These are phyloP conservation scores for Rattus rattus DNA, from an alignment of 2,113 vertebrate species.

Conservation along the genomic window DNA sequence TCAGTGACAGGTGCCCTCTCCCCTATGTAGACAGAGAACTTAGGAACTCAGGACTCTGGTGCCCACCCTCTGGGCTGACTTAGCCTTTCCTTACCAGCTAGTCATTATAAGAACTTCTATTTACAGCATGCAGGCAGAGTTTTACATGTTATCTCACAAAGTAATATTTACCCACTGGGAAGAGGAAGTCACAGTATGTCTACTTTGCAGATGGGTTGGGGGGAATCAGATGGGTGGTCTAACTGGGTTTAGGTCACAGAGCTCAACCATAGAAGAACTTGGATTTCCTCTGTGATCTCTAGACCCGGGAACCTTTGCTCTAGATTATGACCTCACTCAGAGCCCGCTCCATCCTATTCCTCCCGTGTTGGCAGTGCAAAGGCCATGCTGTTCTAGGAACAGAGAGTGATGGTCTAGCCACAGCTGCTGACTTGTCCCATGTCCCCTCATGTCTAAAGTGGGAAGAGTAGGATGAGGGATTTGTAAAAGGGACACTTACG, in stretches of 20 bases:
- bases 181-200: background rate
- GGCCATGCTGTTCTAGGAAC: accelerated
- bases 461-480: background rate
- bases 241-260: background rate
- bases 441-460: accelerated
- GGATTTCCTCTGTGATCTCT: background rate
- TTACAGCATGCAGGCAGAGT: too few species aligned
- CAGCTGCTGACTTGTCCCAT: accelerated
- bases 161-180: background rate
- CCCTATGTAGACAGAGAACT: too few species aligned
- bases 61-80: background rate
- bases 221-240: background rate
- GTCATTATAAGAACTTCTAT: background rate
- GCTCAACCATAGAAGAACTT: background rate
- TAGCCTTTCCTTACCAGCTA: background rate
- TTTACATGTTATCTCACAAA: background rate
- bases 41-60: too few species aligned
- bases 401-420: background rate
- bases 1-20: accelerated
- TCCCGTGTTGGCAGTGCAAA: background rate
- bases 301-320: background rate
- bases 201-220: background rate
- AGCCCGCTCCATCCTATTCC: accelerated
- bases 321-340: too few species aligned
- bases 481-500: slow-evolving; percentile 81